phyloP scores from a whole-genome alignment of 2,797 vertebrate species.

The Pseudochirops corinnae region DNA sequence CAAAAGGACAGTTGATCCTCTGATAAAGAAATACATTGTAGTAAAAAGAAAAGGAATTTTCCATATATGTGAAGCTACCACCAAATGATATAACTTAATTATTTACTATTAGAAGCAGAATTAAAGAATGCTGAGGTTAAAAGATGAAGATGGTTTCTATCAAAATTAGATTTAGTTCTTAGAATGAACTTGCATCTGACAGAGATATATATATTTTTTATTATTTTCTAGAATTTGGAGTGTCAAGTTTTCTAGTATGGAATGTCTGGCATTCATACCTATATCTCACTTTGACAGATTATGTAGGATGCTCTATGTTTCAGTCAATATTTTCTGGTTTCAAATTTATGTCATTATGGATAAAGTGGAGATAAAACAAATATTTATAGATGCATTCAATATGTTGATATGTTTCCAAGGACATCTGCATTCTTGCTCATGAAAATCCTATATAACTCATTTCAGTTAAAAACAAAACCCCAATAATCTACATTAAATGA shows the following conservation, averaged over 20 bases:
- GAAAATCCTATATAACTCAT: conserved; percentile 4
- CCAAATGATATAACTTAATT: background rate
- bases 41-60: background rate
- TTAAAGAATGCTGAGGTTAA: background rate
- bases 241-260: background rate
- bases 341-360: background rate
- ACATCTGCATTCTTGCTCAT: background rate
- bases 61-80: background rate
- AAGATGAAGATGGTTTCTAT: background rate
- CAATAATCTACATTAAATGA: background rate
- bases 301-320: conserved; percentile 31
- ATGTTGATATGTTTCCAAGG: conserved; percentile 11
- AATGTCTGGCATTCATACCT: conserved; percentile 2
- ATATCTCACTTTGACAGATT: conserved; percentile 13
- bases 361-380: conserved; percentile 31
- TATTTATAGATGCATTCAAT: conserved; percentile 32
- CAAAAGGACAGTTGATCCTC: background rate
- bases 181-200: background rate
- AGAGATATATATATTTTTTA: background rate
- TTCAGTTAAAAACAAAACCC: conserved; percentile 22
- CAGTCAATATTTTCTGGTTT: conserved; percentile 34
- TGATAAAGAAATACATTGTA: background rate
- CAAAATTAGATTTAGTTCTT: background rate
- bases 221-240: conserved; percentile 13
- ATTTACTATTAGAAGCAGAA: background rate